Evolutionary conservation across 2,888 invertebrate species (phyloP).

Genomic region (Falcaria lacertinaria): DNA sequence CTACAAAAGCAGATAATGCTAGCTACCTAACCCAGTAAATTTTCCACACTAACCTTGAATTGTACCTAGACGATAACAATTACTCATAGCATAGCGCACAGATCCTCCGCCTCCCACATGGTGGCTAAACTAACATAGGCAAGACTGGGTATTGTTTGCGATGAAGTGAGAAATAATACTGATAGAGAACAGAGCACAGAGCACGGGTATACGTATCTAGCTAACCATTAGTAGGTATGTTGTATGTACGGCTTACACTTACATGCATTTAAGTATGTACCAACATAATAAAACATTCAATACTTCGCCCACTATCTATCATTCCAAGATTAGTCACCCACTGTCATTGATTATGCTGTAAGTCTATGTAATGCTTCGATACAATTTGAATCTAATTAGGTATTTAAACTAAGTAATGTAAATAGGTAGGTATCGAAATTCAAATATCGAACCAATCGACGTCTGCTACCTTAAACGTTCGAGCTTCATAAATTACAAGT

Average conservation of each 20-base stretch:
- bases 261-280: background rate
- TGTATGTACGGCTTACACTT: too few species aligned
- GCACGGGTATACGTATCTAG: background rate
- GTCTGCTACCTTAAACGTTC: too few species aligned
- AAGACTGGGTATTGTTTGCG: background rate
- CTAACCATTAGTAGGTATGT: background rate
- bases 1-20: too few species aligned
- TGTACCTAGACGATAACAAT: conserved; percentile 45
- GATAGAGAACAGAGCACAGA: background rate
- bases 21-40: conserved; percentile 26
- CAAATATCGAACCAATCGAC: too few species aligned
- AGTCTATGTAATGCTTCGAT: background rate
- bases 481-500: background rate
- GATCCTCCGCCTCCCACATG: conserved; percentile 42
- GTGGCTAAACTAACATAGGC: conserved; percentile 31
- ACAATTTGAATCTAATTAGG: background rate
- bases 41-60: conserved; percentile 55
- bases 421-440: too few species aligned
- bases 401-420: too few species aligned
- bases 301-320: conserved; percentile 34
- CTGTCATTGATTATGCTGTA: background rate
- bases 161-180: background rate
- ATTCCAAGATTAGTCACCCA: conserved; percentile 32
- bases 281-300: background rate
- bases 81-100: conserved; percentile 34